phyloP scores from a whole-genome alignment of 2,113 vertebrate species.

The Calyptomena viridis region DNA sequence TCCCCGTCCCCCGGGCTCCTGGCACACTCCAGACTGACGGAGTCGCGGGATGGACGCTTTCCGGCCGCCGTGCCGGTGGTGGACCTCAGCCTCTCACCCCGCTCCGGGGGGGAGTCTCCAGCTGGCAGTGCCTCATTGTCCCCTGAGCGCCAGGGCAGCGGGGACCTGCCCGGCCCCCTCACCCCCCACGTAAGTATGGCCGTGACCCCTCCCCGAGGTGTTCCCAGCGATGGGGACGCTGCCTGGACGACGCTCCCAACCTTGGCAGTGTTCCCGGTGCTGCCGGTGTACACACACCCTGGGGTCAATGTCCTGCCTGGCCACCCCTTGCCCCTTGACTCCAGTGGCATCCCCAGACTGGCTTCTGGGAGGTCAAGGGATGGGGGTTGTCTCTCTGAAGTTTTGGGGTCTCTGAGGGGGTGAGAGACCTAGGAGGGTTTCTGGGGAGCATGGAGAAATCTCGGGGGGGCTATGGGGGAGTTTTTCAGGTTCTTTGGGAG shows the following conservation, averaged over 20 bases:
- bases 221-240: neutral
- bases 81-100: conserved; percentile 90
- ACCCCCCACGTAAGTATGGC: conserved; percentile 78
- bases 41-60: conserved; percentile 80
- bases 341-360: neutral
- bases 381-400: neutral
- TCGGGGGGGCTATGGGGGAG: no score
- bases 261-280: neutral
- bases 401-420: neutral
- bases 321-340: neutral
- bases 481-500: no score
- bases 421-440: neutral
- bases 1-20: conserved; percentile 61
- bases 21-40: conserved; percentile 71
- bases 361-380: no score
- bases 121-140: conserved; percentile 80
- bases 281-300: neutral
- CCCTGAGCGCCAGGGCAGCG: conserved; percentile 82
- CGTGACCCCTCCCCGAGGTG: neutral
- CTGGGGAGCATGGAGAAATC: neutral
- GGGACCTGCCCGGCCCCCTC: conserved; percentile 76
- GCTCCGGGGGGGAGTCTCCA: conserved; percentile 71
- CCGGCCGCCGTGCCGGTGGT: conserved; percentile 77
- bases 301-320: neutral
- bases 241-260: neutral